Percentiles rank a stretch among this genome's conserved stretches.
Conservation (phyloP, 2,113 vertebrate species). For the Athene noctua region DNA sequence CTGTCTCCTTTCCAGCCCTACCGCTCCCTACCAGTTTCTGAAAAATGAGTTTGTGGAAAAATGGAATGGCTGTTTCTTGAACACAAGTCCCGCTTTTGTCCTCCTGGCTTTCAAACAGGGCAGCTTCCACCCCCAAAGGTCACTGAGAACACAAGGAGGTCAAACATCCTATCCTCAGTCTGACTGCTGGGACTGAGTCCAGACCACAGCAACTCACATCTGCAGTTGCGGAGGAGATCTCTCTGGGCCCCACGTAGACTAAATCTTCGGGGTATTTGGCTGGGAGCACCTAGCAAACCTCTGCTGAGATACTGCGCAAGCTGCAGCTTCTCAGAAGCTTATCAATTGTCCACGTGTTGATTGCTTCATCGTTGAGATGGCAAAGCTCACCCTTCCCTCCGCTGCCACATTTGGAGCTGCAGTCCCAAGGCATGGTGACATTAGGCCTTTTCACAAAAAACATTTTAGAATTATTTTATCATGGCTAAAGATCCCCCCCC, state of each 20-base stretch:
- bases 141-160: background rate
- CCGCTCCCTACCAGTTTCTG: background rate
- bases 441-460: background rate
- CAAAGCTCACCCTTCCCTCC: background rate
- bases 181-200: background rate
- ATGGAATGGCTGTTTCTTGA: rapidly evolving
- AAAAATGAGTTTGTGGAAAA: background rate
- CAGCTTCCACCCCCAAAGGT: background rate
- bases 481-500: background rate
- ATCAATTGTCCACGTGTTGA: background rate
- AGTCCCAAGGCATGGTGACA: background rate
- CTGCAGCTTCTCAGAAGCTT: background rate
- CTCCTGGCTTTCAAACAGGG: background rate
- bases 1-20: background rate
- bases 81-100: background rate
- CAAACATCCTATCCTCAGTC: background rate
- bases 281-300: background rate
- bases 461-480: background rate
- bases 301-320: background rate
- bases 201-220: background rate
- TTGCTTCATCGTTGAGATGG: background rate
- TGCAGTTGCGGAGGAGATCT: background rate
- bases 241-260: rapidly evolving
- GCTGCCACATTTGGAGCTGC: background rate
- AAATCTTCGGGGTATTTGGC: background rate